phyloP scores from a whole-genome alignment of 2,113 vertebrate species.

The Tylochromis polylepis region DNA sequence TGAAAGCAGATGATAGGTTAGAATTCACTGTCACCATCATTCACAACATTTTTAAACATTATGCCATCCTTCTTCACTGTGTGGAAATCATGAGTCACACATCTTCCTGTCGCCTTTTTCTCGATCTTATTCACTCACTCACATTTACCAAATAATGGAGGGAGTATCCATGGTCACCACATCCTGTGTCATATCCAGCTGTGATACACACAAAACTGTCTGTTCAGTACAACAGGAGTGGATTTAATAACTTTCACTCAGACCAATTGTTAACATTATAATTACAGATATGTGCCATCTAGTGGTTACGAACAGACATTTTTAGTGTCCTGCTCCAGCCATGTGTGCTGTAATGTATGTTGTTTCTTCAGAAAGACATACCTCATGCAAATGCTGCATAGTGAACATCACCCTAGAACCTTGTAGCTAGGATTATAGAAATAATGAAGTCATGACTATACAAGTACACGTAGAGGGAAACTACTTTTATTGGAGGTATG shows the following conservation, averaged over 20 bases:
- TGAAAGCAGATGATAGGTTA: not conserved
- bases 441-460: not conserved
- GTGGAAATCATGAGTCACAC: constrained; percentile 2
- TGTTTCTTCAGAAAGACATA: not conserved
- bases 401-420: not conserved
- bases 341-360: not conserved
- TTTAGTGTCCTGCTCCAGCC: not conserved
- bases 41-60: not conserved
- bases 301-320: not conserved
- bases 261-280: not conserved
- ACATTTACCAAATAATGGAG: not conserved
- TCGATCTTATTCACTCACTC: not conserved
- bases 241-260: not conserved
- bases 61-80: not conserved
- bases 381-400: not conserved
- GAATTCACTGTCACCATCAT: not conserved
- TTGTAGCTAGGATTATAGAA: not conserved
- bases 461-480: not conserved
- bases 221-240: not conserved
- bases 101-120: not conserved
- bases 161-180: not conserved
- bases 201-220: not conserved
- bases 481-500: not conserved
- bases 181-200: not conserved
- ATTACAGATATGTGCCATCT: constrained; percentile 2